phyloP scores from a whole-genome alignment of 1,140 invertebrate genomes.

The Drosophila ohnishii region DNA sequence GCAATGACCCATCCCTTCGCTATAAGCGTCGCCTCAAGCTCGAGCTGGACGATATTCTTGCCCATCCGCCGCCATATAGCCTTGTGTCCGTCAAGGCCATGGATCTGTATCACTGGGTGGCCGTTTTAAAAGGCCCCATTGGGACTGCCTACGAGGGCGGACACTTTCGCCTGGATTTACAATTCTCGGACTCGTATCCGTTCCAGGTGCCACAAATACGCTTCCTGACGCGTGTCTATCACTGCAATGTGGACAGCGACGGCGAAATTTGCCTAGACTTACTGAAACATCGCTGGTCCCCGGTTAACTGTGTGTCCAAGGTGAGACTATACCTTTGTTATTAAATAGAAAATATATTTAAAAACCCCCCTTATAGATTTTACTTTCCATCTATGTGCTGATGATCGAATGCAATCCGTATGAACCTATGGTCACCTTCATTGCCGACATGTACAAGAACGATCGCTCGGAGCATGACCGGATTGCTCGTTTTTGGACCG shows the following conservation, averaged over 20 bases:
- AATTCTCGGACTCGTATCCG: conserved; percentile 60
- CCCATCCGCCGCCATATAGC: conserved; percentile 67
- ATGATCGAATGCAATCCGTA: conserved; percentile 66
- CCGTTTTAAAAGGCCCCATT: conserved; percentile 40
- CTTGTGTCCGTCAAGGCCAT: conserved; percentile 31
- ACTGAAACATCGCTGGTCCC: conserved; percentile 66
- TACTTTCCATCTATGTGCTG: conserved; percentile 56
- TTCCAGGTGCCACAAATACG: conserved; percentile 88
- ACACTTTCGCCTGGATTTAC: conserved; percentile 56
- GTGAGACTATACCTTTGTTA: not conserved
- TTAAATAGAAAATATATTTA: not conserved
- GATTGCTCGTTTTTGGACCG: conserved; percentile 57
- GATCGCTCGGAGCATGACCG: conserved; percentile 66
- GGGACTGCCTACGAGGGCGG: conserved; percentile 62
- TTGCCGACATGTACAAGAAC: conserved; percentile 65
- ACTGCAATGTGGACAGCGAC: conserved; percentile 82
- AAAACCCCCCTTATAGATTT: too few species aligned
- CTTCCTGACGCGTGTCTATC: conserved; percentile 90
- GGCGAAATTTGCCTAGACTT: conserved; percentile 66
- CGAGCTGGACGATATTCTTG: conserved; percentile 45
- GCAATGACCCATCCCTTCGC: not conserved
- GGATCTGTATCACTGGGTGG: conserved; percentile 58
- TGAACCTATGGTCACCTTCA: conserved; percentile 59
- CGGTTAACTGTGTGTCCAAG: conserved; percentile 60
- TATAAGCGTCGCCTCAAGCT: conserved; percentile 15